Percentiles rank a stretch among this genome's conserved stretches.
Conservation (phyloP, 2,888 invertebrate species). For the Brachypterus glaber region DNA sequence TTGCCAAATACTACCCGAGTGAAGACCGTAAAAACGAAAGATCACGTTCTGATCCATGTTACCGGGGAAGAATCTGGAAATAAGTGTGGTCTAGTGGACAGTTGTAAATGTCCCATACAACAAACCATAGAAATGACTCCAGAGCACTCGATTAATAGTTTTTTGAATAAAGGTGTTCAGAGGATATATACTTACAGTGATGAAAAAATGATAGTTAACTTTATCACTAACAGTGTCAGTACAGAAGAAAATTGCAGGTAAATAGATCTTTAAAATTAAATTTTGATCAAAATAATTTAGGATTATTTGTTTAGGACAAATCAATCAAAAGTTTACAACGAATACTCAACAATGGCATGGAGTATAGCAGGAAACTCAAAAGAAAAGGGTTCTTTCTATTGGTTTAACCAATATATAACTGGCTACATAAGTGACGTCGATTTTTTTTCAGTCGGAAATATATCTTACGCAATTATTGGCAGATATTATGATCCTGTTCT, state of each 20-base stretch:
- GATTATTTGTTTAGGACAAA: constrained; percentile 20
- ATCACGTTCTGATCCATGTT: constrained; percentile 28
- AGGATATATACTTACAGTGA: constrained; percentile 33
- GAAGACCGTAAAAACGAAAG: constrained; percentile 23
- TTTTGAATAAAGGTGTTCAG: constrained; percentile 29
- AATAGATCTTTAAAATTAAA: constrained; percentile 7
- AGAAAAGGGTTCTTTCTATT: constrained; percentile 20
- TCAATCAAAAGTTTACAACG: constrained; percentile 21
- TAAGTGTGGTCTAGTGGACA: constrained; percentile 28
- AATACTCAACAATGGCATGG: constrained; percentile 30
- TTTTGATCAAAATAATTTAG: not conserved
- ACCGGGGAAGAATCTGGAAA: constrained; percentile 27
- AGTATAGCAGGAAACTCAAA: constrained; percentile 21
- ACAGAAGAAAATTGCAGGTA: constrained; percentile 30
- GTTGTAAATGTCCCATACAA: constrained; percentile 33
- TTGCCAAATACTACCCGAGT: constrained; percentile 28
- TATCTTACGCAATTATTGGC: constrained; percentile 31
- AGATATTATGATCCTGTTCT: constrained; percentile 30
- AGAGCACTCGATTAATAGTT: constrained; percentile 24
- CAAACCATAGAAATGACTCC: constrained; percentile 32
- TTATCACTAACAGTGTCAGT: constrained; percentile 33
- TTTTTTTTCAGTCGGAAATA: constrained; percentile 30
- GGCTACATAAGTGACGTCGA: constrained; percentile 35
- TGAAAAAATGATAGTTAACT: constrained; percentile 27
- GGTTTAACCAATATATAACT: constrained; percentile 21